Evolutionary conservation across 1,140 invertebrate species (phyloP).

Genomic region (Amphibalanus amphitrite): DNA sequence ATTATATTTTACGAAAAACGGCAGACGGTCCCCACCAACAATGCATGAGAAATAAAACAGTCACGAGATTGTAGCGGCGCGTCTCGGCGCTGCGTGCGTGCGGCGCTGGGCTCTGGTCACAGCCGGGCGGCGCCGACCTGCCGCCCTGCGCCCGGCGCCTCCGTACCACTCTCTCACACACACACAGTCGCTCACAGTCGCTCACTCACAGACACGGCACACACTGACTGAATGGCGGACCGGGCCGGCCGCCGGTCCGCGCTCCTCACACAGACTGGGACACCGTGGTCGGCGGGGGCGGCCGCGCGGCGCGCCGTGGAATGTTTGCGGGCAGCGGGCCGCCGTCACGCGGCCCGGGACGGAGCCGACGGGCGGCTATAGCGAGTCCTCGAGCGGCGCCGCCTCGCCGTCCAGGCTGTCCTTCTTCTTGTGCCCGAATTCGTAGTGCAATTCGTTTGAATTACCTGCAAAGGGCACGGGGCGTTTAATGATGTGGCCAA

Average conservation of each 20-base stretch:
- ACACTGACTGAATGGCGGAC: too few relatives aligned
- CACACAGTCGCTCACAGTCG: too few relatives aligned
- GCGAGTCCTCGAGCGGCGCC: conserved; percentile 20
- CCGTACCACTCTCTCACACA: not conserved
- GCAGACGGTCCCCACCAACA: not conserved
- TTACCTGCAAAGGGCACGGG: conserved; percentile 15
- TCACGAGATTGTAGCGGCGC: not conserved
- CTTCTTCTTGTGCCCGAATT: conserved; percentile 20
- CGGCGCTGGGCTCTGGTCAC: not conserved
- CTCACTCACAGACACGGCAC: too few relatives aligned
- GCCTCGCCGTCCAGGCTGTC: conserved; percentile 18
- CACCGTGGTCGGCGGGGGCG: not conserved
- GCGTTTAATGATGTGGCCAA: too few relatives aligned
- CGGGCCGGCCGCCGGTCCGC: too few relatives aligned
- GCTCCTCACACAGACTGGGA: not conserved
- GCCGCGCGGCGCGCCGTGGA: not conserved
- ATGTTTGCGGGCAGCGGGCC: not conserved
- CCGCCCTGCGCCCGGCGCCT: too few relatives aligned
- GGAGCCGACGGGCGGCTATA: not conserved
- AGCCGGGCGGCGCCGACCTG: not conserved
- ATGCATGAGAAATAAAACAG: not conserved
- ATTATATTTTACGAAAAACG: not conserved
- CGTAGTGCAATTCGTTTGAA: conserved; percentile 19
- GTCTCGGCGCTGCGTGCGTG: too few relatives aligned
- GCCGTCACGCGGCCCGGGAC: too few relatives aligned